Percentiles rank a stretch among this genome's conserved stretches.
Conservation (phyloP, 2,113 vertebrate genomes). For the Daubentonia madagascariensis region DNA sequence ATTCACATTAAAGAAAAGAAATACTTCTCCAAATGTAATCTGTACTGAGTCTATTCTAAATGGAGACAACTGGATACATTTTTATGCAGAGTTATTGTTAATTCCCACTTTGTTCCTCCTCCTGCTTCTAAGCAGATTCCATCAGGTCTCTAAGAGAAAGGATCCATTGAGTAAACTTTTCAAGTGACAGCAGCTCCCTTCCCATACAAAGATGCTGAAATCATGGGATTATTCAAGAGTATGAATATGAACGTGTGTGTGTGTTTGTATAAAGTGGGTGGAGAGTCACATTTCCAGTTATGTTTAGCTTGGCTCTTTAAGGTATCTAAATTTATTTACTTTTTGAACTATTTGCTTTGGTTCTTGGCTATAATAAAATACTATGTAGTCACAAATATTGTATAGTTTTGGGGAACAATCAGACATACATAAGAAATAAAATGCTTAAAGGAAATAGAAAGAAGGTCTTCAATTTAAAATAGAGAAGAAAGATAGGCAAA, state of each 20-base stretch:
- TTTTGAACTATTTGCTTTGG: slow-evolving; percentile 5
- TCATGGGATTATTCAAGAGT: slow-evolving; percentile 4
- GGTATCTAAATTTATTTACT: neutral
- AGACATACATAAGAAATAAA: slow-evolving; percentile 7
- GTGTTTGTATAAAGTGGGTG: neutral
- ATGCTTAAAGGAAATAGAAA: slow-evolving; percentile 12
- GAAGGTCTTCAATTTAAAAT: neutral
- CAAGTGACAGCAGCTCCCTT: slow-evolving; percentile 48
- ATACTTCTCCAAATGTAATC: neutral
- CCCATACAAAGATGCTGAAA: slow-evolving; percentile 37
- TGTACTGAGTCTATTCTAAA: neutral
- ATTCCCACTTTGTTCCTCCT: slow-evolving; percentile 6
- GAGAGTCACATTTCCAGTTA: neutral
- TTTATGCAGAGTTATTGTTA: neutral
- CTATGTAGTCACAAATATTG: neutral
- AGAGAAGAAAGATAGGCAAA: neutral
- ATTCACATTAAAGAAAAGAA: slow-evolving; percentile 13
- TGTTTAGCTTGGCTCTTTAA: slow-evolving; percentile 14
- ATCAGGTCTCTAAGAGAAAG: slow-evolving; percentile 39
- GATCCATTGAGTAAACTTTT: slow-evolving; percentile 51
- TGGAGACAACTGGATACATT: slow-evolving; percentile 22
- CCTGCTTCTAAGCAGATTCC: slow-evolving; percentile 40
- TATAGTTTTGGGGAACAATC: neutral
- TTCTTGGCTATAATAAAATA: slow-evolving; percentile 43
- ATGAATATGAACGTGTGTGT: neutral